phyloP scores from a whole-genome alignment of 2,113 vertebrate genomes.

The Jacana jacana region DNA sequence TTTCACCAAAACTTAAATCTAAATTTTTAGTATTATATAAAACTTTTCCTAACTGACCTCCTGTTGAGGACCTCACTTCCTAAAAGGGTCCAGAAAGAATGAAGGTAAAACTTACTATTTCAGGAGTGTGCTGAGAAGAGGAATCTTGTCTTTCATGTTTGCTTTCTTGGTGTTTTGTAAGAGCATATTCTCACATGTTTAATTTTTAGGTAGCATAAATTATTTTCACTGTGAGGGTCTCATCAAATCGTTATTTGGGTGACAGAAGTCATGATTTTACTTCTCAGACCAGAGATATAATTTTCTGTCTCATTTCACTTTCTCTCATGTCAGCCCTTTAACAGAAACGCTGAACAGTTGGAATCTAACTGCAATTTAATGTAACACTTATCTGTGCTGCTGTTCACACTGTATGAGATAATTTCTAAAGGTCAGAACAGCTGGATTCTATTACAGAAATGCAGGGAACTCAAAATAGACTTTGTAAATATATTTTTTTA shows the following conservation, averaged over 20 bases:
- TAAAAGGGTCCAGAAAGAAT: neutral
- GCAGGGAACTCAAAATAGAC: slow-evolving; percentile 68
- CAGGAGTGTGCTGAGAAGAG: neutral
- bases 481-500: slow-evolving; percentile 69
- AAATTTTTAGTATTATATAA: neutral
- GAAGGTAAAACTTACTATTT: neutral
- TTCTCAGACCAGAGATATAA: neutral
- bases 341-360: slow-evolving; percentile 29
- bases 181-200: accelerated
- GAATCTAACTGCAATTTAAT: slow-evolving; percentile 61
- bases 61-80: neutral
- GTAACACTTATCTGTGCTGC: slow-evolving; percentile 70
- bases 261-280: neutral
- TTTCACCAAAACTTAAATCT: neutral
- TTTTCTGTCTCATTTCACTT: neutral
- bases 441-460: slow-evolving; percentile 75
- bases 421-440: slow-evolving; percentile 72
- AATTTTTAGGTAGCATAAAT: neutral
- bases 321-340: neutral
- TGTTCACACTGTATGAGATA: slow-evolving; percentile 73
- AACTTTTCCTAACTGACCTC: neutral
- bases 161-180: neutral
- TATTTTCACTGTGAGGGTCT: neutral
- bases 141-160: neutral
- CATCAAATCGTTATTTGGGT: slow-evolving; percentile 17